phyloP scores from a whole-genome alignment of 2,888 invertebrate genomes.

The Amiota communis region DNA sequence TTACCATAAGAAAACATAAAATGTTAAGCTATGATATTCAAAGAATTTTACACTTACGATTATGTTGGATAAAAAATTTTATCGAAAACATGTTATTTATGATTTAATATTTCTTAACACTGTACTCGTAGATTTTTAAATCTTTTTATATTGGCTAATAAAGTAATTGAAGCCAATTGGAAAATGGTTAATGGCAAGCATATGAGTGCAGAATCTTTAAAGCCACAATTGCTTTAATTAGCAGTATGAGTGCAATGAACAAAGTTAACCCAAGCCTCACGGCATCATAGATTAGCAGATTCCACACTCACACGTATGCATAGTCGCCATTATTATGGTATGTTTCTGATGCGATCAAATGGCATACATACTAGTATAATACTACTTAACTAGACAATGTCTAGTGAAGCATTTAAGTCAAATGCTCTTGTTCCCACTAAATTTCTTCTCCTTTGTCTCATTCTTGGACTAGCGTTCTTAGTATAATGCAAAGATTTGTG shows the following conservation, averaged over 20 bases:
- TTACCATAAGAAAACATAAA: too few species aligned
- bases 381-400: neutral
- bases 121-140: too few species aligned
- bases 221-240: slow-evolving; percentile 14
- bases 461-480: neutral
- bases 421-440: neutral
- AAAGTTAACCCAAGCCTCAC: slow-evolving; percentile 5
- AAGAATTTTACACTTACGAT: too few species aligned
- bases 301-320: neutral
- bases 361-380: slow-evolving; percentile 16
- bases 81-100: neutral
- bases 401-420: neutral
- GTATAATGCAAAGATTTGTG: neutral
- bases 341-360: slow-evolving; percentile 1
- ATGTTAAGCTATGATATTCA: too few species aligned
- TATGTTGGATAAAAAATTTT: neutral
- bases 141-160: neutral
- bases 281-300: slow-evolving; percentile 20
- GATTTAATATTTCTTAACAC: neutral
- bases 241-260: slow-evolving; percentile 9
- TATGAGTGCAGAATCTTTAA: neutral
- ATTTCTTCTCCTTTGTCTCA: neutral
- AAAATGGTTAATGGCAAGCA: neutral
- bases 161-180: neutral
- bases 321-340: neutral